Percentiles rank a stretch among this genome's conserved stretches.
These are phyloP conservation scores for Zapus hudsonius DNA, from an alignment of 2,113 vertebrate species.

Conservation along the genomic window DNA sequence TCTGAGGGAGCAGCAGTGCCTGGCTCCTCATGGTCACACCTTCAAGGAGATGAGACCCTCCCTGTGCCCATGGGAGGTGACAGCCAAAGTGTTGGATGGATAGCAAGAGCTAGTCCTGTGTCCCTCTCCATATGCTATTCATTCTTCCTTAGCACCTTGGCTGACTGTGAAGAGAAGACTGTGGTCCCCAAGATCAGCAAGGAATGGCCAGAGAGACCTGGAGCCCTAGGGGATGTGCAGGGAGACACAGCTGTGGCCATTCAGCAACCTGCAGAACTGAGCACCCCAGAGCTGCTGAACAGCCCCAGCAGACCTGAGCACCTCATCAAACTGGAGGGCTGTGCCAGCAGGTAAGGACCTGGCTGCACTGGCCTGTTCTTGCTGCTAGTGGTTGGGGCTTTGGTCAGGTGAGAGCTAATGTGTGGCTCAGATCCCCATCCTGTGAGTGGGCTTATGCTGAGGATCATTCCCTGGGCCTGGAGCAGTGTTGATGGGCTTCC, in stretches of 20 bases:
- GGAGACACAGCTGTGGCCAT: not conserved
- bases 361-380: not conserved
- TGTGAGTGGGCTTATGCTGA: not conserved
- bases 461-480: not conserved
- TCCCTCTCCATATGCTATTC: not conserved
- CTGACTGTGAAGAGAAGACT: not conserved
- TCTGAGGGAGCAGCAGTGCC: not conserved
- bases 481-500: not conserved
- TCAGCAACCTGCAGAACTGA: not conserved
- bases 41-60: not conserved
- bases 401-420: not conserved
- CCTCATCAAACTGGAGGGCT: not conserved
- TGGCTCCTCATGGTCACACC: not conserved
- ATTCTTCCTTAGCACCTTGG: slow-evolving; percentile 25
- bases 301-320: not conserved
- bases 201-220: not conserved
- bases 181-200: not conserved
- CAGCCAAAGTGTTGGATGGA: too few relatives aligned
- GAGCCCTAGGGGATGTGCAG: not conserved
- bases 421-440: not conserved
- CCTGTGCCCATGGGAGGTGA: not conserved
- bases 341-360: slow-evolving; percentile 35
- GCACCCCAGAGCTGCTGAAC: not conserved
- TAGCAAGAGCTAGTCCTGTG: not conserved
- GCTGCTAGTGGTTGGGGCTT: not conserved